phyloP scores from a whole-genome alignment of 2,888 invertebrate genomes.

The Chironomus tentans region DNA sequence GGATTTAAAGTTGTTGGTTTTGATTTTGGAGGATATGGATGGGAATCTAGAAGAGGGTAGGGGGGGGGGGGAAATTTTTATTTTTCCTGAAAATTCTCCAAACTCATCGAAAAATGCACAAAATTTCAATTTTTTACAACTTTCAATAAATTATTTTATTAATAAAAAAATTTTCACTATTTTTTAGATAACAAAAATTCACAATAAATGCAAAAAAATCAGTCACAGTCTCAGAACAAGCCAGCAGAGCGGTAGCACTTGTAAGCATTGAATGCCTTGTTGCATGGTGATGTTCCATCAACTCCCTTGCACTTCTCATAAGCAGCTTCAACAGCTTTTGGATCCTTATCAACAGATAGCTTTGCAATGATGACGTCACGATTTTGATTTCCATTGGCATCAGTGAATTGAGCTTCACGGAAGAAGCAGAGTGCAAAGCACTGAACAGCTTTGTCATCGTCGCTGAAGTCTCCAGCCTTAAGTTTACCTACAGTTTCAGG shows the following conservation, averaged over 20 bases:
- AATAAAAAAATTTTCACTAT: not conserved
- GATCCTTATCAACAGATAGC: conserved; percentile 23
- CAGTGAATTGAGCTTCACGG: conserved; percentile 34
- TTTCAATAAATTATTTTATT: not conserved
- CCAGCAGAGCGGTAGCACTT: conserved; percentile 15
- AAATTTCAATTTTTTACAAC: not conserved
- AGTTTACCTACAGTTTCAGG: conserved; percentile 33
- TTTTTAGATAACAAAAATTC: not conserved
- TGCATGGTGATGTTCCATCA: conserved; percentile 13
- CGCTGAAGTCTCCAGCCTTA: conserved; percentile 32
- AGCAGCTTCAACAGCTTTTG: conserved; percentile 14
- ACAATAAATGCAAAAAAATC: not conserved
- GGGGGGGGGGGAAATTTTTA: no score
- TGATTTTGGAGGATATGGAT: no score
- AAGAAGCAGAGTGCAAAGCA: conserved; percentile 38
- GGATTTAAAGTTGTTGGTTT: no score
- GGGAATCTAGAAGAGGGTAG: no score
- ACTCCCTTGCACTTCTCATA: conserved; percentile 27
- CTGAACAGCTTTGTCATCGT: conserved; percentile 32
- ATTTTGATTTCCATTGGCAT: conserved; percentile 33
- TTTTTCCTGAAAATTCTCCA: no score
- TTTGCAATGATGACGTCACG: conserved; percentile 29
- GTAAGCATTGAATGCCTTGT: conserved; percentile 24
- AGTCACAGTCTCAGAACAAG: not conserved
- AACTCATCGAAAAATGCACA: not conserved